Conservation (phyloP, 1,140 invertebrate species). For the Apis laboriosa region DNA sequence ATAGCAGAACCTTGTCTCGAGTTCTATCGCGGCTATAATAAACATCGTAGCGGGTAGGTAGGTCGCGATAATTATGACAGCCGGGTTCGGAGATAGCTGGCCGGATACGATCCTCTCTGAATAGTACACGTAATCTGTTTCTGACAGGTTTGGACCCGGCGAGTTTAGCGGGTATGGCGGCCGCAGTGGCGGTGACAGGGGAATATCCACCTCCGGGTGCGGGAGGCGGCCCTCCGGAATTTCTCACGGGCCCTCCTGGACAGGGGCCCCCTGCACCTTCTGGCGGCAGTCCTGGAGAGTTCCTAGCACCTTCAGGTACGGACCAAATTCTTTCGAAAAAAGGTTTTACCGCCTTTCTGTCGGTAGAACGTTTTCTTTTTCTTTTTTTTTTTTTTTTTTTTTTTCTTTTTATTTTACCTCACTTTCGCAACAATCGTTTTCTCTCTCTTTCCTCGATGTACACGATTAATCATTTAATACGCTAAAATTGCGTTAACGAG, state of each 20-base stretch:
- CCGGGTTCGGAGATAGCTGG: constrained; percentile 74
- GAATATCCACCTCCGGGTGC: constrained; percentile 85
- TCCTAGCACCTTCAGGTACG: constrained; percentile 80
- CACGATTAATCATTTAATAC: background rate
- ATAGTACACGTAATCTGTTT: constrained; percentile 76
- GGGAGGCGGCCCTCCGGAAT: constrained; percentile 82
- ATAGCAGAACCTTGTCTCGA: constrained; percentile 33
- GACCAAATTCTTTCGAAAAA: constrained; percentile 35
- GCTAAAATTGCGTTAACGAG: background rate
- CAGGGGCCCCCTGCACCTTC: constrained; percentile 82
- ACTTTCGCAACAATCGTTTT: too few species aligned
- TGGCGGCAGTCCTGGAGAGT: constrained; percentile 79
- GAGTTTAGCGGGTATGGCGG: constrained; percentile 85
- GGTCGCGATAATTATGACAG: constrained; percentile 67
- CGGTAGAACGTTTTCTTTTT: background rate
- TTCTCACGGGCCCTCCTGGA: constrained; percentile 82
- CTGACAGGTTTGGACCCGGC: constrained; percentile 86
- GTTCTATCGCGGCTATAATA: constrained; percentile 57
- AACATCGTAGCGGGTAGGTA: constrained; percentile 63
- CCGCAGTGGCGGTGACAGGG: constrained; percentile 83
- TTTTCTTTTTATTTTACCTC: too few species aligned
- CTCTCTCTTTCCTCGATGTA: background rate
- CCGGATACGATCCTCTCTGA: constrained; percentile 75
- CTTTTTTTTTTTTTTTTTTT: background rate
- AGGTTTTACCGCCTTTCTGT: constrained; percentile 18